phyloP scores from a whole-genome alignment of 1,140 invertebrate species.

The Elymnias hypermnestra region DNA sequence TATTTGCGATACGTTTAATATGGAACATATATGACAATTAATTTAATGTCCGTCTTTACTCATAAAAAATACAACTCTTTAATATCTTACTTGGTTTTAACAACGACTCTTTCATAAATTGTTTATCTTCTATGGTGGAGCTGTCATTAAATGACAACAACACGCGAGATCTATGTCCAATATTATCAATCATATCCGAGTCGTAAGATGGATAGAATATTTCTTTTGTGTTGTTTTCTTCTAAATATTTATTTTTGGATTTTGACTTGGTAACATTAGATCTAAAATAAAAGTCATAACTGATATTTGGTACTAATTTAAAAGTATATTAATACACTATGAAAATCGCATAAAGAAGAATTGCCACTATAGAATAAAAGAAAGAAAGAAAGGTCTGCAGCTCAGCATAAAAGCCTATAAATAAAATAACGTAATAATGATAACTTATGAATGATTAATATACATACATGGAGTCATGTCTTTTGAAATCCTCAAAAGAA shows the following conservation, averaged over 20 bases:
- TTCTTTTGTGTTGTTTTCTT: constrained; percentile 16
- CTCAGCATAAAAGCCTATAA: no score
- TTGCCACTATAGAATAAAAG: no score
- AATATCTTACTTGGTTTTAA: neutral
- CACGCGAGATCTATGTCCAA: constrained; percentile 41
- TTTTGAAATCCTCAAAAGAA: neutral
- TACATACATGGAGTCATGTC: constrained; percentile 6
- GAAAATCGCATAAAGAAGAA: no score
- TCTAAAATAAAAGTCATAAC: constrained; percentile 1
- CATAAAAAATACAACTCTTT: neutral
- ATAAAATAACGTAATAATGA: no score
- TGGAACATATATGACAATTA: no score
- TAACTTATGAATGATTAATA: no score
- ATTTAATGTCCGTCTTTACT: no score
- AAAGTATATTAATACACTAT: no score
- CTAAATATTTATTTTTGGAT: neutral
- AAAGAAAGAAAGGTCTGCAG: no score
- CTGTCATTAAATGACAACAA: constrained; percentile 35
- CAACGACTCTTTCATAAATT: neutral
- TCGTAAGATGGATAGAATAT: constrained; percentile 32
- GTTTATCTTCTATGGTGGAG: neutral
- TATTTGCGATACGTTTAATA: no score
- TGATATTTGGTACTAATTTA: no score
- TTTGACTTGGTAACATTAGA: neutral
- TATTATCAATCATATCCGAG: constrained; percentile 39